Base-by-base conservation (phyloP, 2,888 invertebrate genomes). In the Synanthedon tipuliformis region DNA sequence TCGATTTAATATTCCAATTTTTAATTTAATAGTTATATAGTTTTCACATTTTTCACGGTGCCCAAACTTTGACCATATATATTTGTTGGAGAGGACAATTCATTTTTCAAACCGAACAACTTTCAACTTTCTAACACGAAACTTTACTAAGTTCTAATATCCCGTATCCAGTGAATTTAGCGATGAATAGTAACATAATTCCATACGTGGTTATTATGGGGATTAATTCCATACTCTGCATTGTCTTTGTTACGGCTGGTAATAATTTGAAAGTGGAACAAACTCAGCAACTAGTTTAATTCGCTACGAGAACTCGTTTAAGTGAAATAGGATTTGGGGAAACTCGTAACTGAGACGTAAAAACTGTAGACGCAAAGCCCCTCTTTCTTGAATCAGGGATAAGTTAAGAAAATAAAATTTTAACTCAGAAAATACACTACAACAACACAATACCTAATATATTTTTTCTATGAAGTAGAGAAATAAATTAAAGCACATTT, bases 1-100 rank as follows among this genome's bases (percentile, higher is more conserved):
- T 3, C 8, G 34, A 34, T 34, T 3, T 34, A 34, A 34, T 34
- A 34, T 34, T 34, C 10, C 34, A 34, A 34, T 3, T 34, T 23
- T 34, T 10, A 34, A 34, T 3, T 10, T 34, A 34, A 8, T 8
- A 34, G 45, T 11, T 7, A 45, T 45, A 45, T 41, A 54, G 51
- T 56, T 56, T 55, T 54, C 74, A 76, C 78, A 78, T 79, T 78
- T 71, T 68, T 69, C 68, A 63, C 63, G 64, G 68, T 61, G 65
- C 61, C 62, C 60, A 68, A 81, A 81, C 75, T 81, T 71, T 70
- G 70, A 71, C 74, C 77, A 81, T 82, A 82, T 83, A 81, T 81
- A 34, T 34, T 34, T 10, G 34, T 73, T 75, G 74, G 66, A 80
- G 79, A 74, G 80, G 83, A 85, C 85, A 83, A 85, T 83, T 83